phyloP scores from a whole-genome alignment of 2,113 vertebrate species.

The Siphamia tubifer region DNA sequence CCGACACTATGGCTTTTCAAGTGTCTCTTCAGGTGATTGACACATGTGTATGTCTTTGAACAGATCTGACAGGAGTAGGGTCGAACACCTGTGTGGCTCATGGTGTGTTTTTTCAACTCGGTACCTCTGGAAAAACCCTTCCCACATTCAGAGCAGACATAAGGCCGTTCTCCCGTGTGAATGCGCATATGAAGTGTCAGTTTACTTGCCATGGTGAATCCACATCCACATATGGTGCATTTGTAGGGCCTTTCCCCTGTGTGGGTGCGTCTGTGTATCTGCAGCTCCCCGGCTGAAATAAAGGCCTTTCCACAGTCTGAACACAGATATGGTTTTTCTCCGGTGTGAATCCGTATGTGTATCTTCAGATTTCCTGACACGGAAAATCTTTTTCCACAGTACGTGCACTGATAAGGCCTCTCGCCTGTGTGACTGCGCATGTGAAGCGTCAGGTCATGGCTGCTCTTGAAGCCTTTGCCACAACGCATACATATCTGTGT shows the following conservation, averaged over 20 bases:
- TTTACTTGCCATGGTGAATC: slow-evolving; percentile 46
- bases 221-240: slow-evolving; percentile 34
- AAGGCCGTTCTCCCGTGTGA: slow-evolving; percentile 53
- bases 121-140: slow-evolving; percentile 38
- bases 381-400: slow-evolving; percentile 48
- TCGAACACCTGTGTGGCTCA: slow-evolving; percentile 47
- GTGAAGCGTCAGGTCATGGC: slow-evolving; percentile 36
- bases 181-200: slow-evolving; percentile 45
- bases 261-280: slow-evolving; percentile 58
- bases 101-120: slow-evolving; percentile 47
- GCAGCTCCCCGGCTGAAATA: slow-evolving; percentile 46
- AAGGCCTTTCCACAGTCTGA: slow-evolving; percentile 53
- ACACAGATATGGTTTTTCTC: slow-evolving; percentile 57
- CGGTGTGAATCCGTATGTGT: slow-evolving; percentile 52
- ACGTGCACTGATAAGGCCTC: slow-evolving; percentile 54
- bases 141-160: slow-evolving; percentile 48
- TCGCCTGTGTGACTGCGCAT: slow-evolving; percentile 61
- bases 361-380: slow-evolving; percentile 44
- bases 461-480: slow-evolving; percentile 44
- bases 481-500: slow-evolving; percentile 33
- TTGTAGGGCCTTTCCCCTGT: slow-evolving; percentile 54
- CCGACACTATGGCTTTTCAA: slow-evolving; percentile 40
- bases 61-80: slow-evolving; percentile 51
- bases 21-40: slow-evolving; percentile 58
- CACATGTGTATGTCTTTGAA: slow-evolving; percentile 46